phyloP scores from a whole-genome alignment of 2,113 vertebrate species.

The Odocoileus virginianus region DNA sequence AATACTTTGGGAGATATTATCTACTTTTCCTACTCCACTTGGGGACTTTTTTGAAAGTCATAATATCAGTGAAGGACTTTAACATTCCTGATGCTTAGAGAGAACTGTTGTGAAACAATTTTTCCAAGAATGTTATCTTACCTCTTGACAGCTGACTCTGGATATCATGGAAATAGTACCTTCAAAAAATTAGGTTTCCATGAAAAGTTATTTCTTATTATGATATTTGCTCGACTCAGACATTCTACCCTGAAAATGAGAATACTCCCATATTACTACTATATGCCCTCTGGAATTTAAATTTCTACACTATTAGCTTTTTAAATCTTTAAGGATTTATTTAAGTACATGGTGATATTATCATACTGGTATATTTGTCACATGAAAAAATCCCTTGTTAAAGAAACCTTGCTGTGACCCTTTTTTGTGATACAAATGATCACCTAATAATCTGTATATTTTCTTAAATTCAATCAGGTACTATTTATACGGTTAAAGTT shows the following conservation, averaged over 20 bases:
- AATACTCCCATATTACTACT: not conserved
- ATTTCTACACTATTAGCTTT: constrained; percentile 1
- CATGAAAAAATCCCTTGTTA: not conserved
- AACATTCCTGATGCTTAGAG: not conserved
- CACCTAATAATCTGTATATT: not conserved
- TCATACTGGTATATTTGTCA: not conserved
- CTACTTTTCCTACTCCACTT: not conserved
- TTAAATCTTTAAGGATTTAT: not conserved
- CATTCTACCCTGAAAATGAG: constrained; percentile 17
- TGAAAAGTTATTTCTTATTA: not conserved
- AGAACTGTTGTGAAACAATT: not conserved
- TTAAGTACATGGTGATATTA: not conserved
- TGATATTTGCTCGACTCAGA: not conserved
- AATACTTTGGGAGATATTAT: not conserved
- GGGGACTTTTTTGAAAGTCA: not conserved
- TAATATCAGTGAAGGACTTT: not conserved
- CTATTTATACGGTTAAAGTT: not conserved
- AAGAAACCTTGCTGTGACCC: not conserved
- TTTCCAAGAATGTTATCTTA: not conserved
- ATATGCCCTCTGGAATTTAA: not conserved
- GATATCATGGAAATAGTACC: not conserved
- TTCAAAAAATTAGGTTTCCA: not conserved
- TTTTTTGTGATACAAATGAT: not conserved
- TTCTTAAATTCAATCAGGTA: not conserved
- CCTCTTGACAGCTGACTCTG: not conserved